Evolutionary conservation across 1,140 invertebrate species (phyloP).

Genomic region (Pachypsylla venusta): DNA sequence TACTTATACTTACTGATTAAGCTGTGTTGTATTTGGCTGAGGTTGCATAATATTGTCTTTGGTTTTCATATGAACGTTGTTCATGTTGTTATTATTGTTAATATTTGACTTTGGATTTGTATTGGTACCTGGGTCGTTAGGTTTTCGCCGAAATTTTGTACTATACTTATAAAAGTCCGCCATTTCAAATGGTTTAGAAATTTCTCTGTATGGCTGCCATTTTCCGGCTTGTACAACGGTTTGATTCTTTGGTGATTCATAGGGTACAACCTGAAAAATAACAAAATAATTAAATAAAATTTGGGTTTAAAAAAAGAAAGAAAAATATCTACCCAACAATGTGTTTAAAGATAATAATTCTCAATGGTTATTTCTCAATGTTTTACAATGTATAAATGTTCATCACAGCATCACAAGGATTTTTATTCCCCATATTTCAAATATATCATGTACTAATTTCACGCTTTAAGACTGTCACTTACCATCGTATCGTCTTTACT

Average conservation of each 20-base stretch:
- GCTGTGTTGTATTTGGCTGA: not conserved
- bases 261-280: slow-evolving; percentile 36
- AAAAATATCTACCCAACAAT: too few species aligned
- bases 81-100: slow-evolving; percentile 4
- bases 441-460: too few species aligned
- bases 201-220: slow-evolving; percentile 81
- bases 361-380: too few species aligned
- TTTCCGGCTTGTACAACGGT: slow-evolving; percentile 72
- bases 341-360: too few species aligned
- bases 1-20: slow-evolving; percentile 11
- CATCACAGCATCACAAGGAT: too few species aligned
- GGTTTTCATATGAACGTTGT: not conserved
- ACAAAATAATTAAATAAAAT: too few species aligned
- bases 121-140: slow-evolving; percentile 22
- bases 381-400: too few species aligned
- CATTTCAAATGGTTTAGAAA: slow-evolving; percentile 92
- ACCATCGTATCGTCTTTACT: too few species aligned
- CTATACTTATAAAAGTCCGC: slow-evolving; percentile 96
- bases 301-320: too few species aligned
- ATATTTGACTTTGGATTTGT: slow-evolving; percentile 13
- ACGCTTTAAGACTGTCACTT: too few species aligned
- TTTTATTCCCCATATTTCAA: too few species aligned
- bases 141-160: slow-evolving; percentile 59
- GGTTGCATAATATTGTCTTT: not conserved
- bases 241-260: slow-evolving; percentile 59